Conservation (phyloP, 2,113 vertebrate genomes). For the Psilopogon haemacephalus region DNA sequence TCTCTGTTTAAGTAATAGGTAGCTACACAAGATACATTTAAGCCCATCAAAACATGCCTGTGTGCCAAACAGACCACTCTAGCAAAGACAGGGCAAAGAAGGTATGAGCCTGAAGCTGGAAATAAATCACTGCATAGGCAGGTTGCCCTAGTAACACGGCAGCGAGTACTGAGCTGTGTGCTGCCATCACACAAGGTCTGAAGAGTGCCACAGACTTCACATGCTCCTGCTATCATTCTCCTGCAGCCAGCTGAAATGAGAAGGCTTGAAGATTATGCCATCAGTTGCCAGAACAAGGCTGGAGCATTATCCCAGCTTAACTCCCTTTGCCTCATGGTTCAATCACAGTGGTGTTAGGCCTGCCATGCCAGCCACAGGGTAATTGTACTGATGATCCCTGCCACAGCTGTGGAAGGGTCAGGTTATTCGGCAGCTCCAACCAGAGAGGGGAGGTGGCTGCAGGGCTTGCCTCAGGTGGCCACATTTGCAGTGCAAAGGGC, state of each 20-base stretch:
- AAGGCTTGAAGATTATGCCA: neutral
- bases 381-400: neutral
- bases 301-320: conserved; percentile 46
- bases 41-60: neutral
- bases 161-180: rapidly evolving
- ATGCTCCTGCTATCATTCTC: neutral
- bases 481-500: neutral
- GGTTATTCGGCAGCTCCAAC: neutral
- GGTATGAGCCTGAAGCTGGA: neutral
- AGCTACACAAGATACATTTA: neutral
- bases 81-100: neutral
- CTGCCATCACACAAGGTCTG: neutral
- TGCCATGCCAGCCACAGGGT: neutral
- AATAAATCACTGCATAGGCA: neutral
- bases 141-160: neutral
- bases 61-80: neutral
- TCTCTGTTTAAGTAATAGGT: neutral
- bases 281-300: neutral
- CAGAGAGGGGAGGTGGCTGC: neutral
- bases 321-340: neutral
- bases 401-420: neutral
- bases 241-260: neutral
- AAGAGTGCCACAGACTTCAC: neutral
- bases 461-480: neutral
- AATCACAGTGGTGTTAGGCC: neutral